Base-by-base conservation (phyloP, 1,140 invertebrate species). In the Conus betulinus region DNA sequence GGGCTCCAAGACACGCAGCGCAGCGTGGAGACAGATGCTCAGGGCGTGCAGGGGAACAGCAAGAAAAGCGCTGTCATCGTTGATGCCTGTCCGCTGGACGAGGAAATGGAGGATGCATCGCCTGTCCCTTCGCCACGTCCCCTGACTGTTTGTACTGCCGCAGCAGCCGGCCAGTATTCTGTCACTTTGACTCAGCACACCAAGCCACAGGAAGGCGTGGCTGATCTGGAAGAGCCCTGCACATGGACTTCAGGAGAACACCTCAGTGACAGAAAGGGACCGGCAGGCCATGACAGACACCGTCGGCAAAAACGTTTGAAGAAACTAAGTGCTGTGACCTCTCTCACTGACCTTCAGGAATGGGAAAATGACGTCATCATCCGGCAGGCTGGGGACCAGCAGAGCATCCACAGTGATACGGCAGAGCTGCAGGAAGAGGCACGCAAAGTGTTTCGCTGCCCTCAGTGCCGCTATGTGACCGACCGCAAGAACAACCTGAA, bases 401-500 rank as follows among this genome's bases (percentile, higher is more conserved):
- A n/a, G 67, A 6, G 67, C 67, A 13, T 7, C 6, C 67, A 7
- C 11, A 52, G 17, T 7, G 39, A 78, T 25, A 78, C 25, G 27
- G 17, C 76, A 39, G 76, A 6, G 76, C 25, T 0, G 25, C 25
- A 78, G 76, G 17, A 63, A 23, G 25, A 51, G 84, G n/a, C 51
- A 15, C 11, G 27, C 55, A 93, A 92, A 81, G 52, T 85, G 13
- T 91, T 92, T 85, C 87, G 85, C 1, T 94, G 94, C 87, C 90
- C 92, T 0, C 92, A 94, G 78, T 96, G 95, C 88, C 85, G 90
- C 10, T 96, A 96, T 89, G 81, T 90, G 1, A 95, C 95, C 3
- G 95, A 96, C 88, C 89, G 95, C 13, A 94, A 95, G 89, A 96
- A 96, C 91, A 96, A 96, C 90, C 91, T 96, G n/a, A 95, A 95